These are phyloP conservation scores for Acleris literana DNA, from an alignment of 2,888 invertebrate species.

Conservation along the genomic window DNA sequence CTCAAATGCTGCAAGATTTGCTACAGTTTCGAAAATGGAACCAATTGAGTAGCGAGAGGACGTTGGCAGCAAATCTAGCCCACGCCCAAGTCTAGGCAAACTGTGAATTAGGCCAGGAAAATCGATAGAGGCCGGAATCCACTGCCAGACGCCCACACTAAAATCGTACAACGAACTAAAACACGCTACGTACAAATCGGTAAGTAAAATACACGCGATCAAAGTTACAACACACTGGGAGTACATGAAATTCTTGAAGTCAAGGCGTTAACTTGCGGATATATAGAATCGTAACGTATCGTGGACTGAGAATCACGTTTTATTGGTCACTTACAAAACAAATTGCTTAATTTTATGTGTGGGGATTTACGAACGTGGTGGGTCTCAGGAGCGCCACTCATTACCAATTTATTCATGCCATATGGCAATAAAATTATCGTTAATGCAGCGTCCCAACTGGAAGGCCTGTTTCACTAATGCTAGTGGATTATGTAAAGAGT, in stretches of 20 bases:
- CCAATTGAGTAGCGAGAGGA: constrained; percentile 18
- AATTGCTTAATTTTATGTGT: constrained; percentile 11
- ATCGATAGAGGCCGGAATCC: constrained; percentile 50
- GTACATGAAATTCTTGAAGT: constrained; percentile 11
- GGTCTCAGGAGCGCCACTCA: constrained; percentile 1
- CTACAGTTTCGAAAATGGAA: constrained; percentile 1
- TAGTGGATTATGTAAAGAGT: constrained; percentile 19
- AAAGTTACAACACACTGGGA: constrained; percentile 2
- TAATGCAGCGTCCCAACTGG: not conserved
- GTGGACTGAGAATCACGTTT: constrained; percentile 6
- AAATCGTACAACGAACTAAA: constrained; percentile 23
- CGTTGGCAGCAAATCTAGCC: constrained; percentile 45
- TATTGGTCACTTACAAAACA: constrained; percentile 15
- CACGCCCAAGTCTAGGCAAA: constrained; percentile 52
- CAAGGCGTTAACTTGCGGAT: constrained; percentile 10
- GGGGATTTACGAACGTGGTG: constrained; percentile 7
- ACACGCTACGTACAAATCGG: constrained; percentile 23
- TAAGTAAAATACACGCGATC: constrained; percentile 17
- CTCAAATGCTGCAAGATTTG: not conserved
- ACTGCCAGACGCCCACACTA: constrained; percentile 27
- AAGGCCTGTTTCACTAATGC: constrained; percentile 9
- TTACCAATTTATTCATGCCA: not conserved
- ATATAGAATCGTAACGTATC: constrained; percentile 8
- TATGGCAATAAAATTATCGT: not conserved
- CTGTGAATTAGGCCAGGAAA: constrained; percentile 57